phyloP scores from a whole-genome alignment of 2,888 invertebrate genomes.

The Glaucopsyche alexis region DNA sequence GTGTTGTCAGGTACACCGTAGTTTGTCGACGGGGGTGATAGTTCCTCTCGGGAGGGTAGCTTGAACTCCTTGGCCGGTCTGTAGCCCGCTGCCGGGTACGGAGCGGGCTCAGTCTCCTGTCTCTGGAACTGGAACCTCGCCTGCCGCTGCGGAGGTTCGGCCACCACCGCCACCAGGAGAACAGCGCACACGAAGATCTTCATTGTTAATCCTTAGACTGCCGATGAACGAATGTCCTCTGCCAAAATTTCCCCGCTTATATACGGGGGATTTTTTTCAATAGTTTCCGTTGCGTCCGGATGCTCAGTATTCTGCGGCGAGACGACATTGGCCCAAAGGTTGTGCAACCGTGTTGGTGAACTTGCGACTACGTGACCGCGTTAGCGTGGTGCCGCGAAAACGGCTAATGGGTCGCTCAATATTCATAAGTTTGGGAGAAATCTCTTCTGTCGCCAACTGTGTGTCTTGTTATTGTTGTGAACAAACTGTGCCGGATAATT shows the following conservation, averaged over 20 bases:
- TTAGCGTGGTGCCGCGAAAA: constrained; percentile 55
- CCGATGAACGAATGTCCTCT: constrained; percentile 61
- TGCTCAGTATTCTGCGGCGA: constrained; percentile 71
- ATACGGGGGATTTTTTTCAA: constrained; percentile 55
- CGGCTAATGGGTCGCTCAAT: constrained; percentile 57
- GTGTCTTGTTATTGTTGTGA: constrained; percentile 33
- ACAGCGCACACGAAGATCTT: constrained; percentile 59
- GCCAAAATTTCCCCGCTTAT: constrained; percentile 50
- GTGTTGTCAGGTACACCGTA: constrained; percentile 67
- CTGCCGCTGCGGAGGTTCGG: constrained; percentile 61
- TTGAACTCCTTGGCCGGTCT: constrained; percentile 61
- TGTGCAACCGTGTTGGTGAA: constrained; percentile 60
- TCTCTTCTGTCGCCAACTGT: constrained; percentile 58
- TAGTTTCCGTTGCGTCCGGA: constrained; percentile 67
- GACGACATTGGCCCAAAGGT: constrained; percentile 74
- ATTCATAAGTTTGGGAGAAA: constrained; percentile 67
- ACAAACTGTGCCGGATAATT: constrained; percentile 26
- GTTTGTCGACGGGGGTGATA: constrained; percentile 57
- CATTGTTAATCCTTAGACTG: constrained; percentile 62
- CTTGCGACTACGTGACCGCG: constrained; percentile 67
- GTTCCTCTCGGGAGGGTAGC: constrained; percentile 60
- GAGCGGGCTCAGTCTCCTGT: constrained; percentile 55
- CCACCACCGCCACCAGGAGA: constrained; percentile 56
- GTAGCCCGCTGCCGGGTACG: constrained; percentile 66
- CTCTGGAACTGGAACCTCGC: constrained; percentile 54